Evolutionary conservation across 2,113 vertebrate genomes (phyloP).

Genomic region (Ovibos moschatus): DNA sequence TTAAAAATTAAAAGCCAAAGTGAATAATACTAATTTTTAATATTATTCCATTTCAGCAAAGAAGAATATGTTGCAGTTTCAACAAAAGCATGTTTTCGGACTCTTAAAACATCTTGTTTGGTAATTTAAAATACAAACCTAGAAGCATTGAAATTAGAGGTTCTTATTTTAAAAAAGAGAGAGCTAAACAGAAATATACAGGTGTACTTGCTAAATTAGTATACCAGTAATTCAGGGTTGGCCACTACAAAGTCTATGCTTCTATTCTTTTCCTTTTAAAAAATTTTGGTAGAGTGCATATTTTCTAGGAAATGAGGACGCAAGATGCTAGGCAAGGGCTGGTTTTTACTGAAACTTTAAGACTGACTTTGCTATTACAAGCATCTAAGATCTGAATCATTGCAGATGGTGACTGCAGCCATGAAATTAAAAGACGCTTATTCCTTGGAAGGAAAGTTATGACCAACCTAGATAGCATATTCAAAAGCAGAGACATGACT

Average conservation of each 20-base stretch:
- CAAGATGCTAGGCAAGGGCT: background rate
- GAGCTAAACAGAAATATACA: background rate
- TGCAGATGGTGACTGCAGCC: too few species aligned
- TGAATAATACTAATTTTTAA: constrained; percentile 9
- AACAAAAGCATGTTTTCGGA: constrained; percentile 20
- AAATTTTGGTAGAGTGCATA: background rate
- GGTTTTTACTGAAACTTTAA: background rate
- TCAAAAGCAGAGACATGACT: too few species aligned
- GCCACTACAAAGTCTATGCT: background rate
- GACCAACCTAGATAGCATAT: too few species aligned
- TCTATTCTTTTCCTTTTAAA: background rate
- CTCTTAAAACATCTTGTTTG: constrained; percentile 9
- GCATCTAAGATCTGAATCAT: background rate
- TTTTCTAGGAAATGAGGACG: background rate
- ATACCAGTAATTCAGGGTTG: background rate
- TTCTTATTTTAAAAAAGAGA: background rate
- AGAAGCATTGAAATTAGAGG: background rate
- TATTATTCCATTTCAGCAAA: background rate
- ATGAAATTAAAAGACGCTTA: too few species aligned
- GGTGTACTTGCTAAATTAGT: background rate
- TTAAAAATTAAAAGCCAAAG: constrained; percentile 15
- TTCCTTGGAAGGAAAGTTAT: too few species aligned
- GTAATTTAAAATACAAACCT: constrained; percentile 1
- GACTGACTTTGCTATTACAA: background rate
- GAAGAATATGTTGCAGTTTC: background rate